phyloP scores from a whole-genome alignment of 2,888 invertebrate genomes.

The Agrochola litura region DNA sequence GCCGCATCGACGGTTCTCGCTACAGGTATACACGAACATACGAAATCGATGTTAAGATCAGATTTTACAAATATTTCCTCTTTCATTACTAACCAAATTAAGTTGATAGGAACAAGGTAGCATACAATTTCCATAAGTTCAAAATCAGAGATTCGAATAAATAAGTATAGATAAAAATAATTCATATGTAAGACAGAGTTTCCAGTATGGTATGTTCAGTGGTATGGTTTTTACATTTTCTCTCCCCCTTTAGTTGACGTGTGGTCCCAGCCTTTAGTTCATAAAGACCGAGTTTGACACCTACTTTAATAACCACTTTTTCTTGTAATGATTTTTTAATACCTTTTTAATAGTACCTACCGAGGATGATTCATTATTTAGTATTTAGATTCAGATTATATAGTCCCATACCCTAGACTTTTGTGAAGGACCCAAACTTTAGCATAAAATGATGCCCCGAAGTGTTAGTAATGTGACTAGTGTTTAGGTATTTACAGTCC shows the following conservation, averaged over 20 bases:
- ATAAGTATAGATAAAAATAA: not conserved
- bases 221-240: conserved; percentile 3
- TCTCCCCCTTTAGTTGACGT: conserved; percentile 50
- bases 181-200: not conserved
- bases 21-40: conserved; percentile 92
- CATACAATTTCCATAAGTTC: not conserved
- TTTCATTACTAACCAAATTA: conserved; percentile 41
- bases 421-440: conserved; percentile 41
- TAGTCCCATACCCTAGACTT: conserved; percentile 36
- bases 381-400: conserved; percentile 36
- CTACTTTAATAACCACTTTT: conserved; percentile 19
- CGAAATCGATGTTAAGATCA: not conserved
- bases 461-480: conserved; percentile 60
- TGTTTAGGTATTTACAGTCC: conserved; percentile 67
- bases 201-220: conserved; percentile 12
- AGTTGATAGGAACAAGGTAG: conserved; percentile 10
- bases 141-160: conserved; percentile 4
- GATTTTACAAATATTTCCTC: conserved; percentile 4
- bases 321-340: conserved; percentile 13
- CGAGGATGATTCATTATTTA: conserved; percentile 25
- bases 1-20: conserved; percentile 95
- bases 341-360: conserved; percentile 11
- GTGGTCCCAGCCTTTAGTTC: conserved; percentile 53
- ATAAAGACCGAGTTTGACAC: conserved; percentile 29
- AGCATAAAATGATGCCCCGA: conserved; percentile 37